Evolutionary conservation across 37 sponge, comb jelly and placozoan species (phyloP), one percentile per base, ranked within the genome.

Genomic region (Geodia barretti): DNA sequence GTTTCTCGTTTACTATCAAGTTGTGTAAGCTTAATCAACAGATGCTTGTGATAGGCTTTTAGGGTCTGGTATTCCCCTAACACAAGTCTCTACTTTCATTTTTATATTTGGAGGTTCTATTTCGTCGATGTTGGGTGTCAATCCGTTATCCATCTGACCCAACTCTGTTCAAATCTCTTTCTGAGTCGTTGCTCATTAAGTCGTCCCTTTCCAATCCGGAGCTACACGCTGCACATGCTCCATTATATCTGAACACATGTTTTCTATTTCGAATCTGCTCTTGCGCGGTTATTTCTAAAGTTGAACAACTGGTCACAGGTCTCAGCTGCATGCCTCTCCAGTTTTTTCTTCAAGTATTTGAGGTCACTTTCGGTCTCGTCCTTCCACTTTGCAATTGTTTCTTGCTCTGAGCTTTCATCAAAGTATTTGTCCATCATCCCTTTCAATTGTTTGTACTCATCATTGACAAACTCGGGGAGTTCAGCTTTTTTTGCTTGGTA

Each of bases 381-480:
- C 1, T 65, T 17, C 67, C 68, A 65, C 24, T 62, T 38, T 14
- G 68, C 32, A 20, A 78, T 25, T 23, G 25, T 78, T 11, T 37
- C 43, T 40, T 9, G 29, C 4, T 38, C 20, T 24, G 31, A 25
- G 36, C 58, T 33, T 65, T 41, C 54, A 34, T 64, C 41, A 64
- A 78, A 64, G 40, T 61, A 78, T n/a, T 64, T 37, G 1, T 64
- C 8, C 79, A 66, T 37, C 30, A 65, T 64, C 2, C 36, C 68
- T n/a, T 64, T 28, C 4, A 78, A 23, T 65, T 78, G 29, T 2
- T 30, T 3, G 23, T 78, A 25, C 24, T 24, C 19, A 17, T 36
- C 11, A 39, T 31, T 29, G 26, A 37, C 11, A 34, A 39, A 17
- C 5, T 66, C 42, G 3, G 21, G 32, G 1, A 25, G 9, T 26